Evolutionary conservation across 2,888 invertebrate genomes (phyloP).

Genomic region (Drosophila helvetica): DNA sequence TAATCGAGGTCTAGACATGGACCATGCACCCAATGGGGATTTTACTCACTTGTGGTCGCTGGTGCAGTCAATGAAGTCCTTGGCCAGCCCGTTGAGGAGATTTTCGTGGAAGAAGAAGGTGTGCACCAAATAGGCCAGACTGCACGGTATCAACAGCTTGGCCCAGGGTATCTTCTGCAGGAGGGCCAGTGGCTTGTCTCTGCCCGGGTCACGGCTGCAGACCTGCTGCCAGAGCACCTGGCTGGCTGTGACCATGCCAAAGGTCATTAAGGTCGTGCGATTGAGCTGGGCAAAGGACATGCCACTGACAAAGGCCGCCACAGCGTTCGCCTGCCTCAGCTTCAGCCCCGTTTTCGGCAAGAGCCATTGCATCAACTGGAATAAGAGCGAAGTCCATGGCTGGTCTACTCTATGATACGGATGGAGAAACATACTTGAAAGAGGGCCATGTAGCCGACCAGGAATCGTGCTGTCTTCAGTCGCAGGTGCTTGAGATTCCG

Average conservation of each 20-base stretch:
- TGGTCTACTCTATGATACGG: background rate
- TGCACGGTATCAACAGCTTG: constrained; percentile 52
- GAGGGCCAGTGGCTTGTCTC: background rate
- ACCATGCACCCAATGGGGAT: background rate
- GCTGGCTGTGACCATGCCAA: constrained; percentile 51
- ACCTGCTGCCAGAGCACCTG: constrained; percentile 60
- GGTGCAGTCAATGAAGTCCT: constrained; percentile 51
- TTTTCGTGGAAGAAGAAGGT: constrained; percentile 32
- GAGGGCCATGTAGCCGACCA: constrained; percentile 54
- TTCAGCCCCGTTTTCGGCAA: constrained; percentile 22
- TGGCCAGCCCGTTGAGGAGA: constrained; percentile 37
- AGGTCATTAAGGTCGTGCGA: constrained; percentile 49
- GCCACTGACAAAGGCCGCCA: constrained; percentile 63
- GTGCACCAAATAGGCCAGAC: constrained; percentile 58
- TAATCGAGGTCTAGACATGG: background rate
- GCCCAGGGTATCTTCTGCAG: constrained; percentile 58
- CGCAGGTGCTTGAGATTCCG: constrained; percentile 15
- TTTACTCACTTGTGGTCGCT: constrained; percentile 50
- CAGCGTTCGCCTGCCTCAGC: constrained; percentile 3
- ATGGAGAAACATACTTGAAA: constrained; percentile 42
- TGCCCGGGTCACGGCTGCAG: constrained; percentile 13
- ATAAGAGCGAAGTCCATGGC: background rate
- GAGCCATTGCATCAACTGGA: constrained; percentile 48
- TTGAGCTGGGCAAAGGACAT: constrained; percentile 39
- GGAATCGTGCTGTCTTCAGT: constrained; percentile 52